phyloP scores from a whole-genome alignment of 2,888 invertebrate genomes.

The Zygaena filipendulae region DNA sequence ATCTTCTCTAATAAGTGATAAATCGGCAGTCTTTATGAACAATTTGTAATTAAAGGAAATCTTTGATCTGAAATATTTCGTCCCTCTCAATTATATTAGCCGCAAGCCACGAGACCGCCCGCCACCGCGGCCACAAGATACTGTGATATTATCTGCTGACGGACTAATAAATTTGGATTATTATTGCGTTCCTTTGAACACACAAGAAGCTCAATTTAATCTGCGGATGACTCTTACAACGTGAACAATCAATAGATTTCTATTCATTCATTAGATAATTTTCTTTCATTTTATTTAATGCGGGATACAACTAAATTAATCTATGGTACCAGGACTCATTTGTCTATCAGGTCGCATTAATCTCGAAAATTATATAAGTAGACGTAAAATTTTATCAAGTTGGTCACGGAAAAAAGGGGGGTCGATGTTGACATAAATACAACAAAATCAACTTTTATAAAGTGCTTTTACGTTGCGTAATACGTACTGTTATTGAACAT shows the following conservation, averaged over 20 bases:
- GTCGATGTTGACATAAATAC: no score
- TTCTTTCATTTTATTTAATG: no score
- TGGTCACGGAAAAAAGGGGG: no score
- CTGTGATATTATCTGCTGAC: conserved; percentile 19
- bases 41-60: conserved; percentile 51
- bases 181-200: conserved; percentile 16
- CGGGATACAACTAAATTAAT: no score
- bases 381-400: no score
- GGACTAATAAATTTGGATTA: conserved; percentile 21
- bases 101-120: conserved; percentile 12
- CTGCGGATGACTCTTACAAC: not conserved
- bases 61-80: conserved; percentile 45
- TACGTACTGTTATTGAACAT: no score
- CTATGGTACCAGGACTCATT: no score
- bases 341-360: no score
- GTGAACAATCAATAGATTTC: not conserved
- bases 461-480: no score
- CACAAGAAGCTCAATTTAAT: conserved; percentile 14
- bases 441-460: no score
- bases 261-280: no score
- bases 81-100: conserved; percentile 25
- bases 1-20: conserved; percentile 55
- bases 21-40: conserved; percentile 44
- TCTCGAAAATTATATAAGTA: no score
- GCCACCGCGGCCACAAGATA: conserved; percentile 15